These are phyloP conservation scores for Agrilus mali DNA, from an alignment of 2,888 invertebrate species.

Conservation along the genomic window DNA sequence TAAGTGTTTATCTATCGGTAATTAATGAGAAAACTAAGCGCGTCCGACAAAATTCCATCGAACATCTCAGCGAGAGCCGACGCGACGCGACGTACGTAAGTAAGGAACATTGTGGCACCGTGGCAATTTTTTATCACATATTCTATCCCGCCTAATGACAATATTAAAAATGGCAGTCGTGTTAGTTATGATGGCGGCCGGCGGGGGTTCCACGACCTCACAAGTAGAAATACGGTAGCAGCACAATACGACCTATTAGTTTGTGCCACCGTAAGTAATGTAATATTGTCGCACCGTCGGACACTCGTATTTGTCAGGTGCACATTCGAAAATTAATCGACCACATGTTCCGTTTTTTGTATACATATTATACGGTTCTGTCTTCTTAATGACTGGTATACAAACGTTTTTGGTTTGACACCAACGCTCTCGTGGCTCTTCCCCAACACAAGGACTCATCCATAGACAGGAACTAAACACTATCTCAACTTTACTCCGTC, in stretches of 20 bases:
- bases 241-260: slow-evolving; percentile 25
- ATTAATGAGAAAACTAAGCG: no score
- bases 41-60: no score
- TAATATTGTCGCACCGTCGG: slow-evolving; percentile 21
- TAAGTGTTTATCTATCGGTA: no score
- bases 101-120: no score
- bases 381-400: slow-evolving; percentile 11
- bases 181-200: slow-evolving; percentile 19
- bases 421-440: slow-evolving; percentile 8
- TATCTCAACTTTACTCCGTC: background rate
- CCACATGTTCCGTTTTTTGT: no score
- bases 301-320: slow-evolving; percentile 21
- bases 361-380: background rate
- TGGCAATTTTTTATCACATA: no score
- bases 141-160: slow-evolving; percentile 22
- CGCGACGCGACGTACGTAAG: no score
- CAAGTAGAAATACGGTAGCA: slow-evolving; percentile 34
- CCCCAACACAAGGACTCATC: background rate
- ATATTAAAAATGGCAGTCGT: slow-evolving; percentile 28
- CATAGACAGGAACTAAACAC: background rate
- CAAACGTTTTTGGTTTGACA: no score
- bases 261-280: slow-evolving; percentile 23
- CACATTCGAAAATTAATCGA: slow-evolving; percentile 16
- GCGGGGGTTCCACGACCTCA: slow-evolving; percentile 25
- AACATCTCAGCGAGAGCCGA: no score